phyloP scores from a whole-genome alignment of 2,888 invertebrate genomes.

The Apotomis betuletana region DNA sequence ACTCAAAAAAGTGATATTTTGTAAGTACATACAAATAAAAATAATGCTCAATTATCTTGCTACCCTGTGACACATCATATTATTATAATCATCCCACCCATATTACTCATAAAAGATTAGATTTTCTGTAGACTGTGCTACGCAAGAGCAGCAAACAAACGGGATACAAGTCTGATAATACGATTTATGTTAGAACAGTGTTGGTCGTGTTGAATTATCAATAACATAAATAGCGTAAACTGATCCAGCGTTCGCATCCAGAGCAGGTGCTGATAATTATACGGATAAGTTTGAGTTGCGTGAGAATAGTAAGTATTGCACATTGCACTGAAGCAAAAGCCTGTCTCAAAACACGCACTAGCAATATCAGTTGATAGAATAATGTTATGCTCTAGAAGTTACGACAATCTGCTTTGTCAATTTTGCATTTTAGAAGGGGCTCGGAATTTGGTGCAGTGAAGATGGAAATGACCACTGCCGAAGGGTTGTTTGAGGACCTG shows the following conservation, averaged over 20 bases:
- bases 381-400: too few relatives aligned
- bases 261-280: conserved; percentile 39
- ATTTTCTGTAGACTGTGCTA: conserved; percentile 25
- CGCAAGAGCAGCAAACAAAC: conserved; percentile 51
- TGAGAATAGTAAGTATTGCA: conserved; percentile 2
- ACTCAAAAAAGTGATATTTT: too few relatives aligned
- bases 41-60: too few relatives aligned
- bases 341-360: too few relatives aligned
- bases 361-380: too few relatives aligned
- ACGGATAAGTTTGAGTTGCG: conserved; percentile 19
- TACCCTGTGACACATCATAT: too few relatives aligned
- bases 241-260: conserved; percentile 46
- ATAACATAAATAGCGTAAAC: conserved; percentile 57
- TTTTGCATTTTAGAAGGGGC: not conserved
- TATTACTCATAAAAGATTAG: too few relatives aligned
- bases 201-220: conserved; percentile 59
- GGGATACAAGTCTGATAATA: conserved; percentile 57
- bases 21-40: too few relatives aligned
- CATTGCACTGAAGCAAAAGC: too few relatives aligned
- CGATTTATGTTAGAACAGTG: conserved; percentile 56
- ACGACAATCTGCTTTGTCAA: not conserved
- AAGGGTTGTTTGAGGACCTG: too few relatives aligned
- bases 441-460: not conserved
- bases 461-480: too few relatives aligned
- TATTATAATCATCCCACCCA: too few relatives aligned